Conservation (phyloP, 2,797 vertebrate genomes). For the Lagorchestes hirsutus region DNA sequence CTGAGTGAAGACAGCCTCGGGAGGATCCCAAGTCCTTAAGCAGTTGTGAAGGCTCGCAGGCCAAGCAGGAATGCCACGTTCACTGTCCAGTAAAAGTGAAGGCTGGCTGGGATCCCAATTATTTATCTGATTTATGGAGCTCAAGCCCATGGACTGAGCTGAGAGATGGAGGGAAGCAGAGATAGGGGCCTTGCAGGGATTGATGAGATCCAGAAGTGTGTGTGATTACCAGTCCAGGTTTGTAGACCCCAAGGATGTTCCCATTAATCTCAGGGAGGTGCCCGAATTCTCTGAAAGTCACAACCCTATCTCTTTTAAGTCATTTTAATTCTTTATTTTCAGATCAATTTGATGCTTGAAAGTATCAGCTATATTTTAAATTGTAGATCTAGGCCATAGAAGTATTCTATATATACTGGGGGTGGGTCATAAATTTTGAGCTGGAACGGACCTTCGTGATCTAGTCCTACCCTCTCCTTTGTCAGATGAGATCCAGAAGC, state of each 20-base stretch:
- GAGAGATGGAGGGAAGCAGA: constrained; percentile 32
- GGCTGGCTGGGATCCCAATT: constrained; percentile 43
- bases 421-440: no score
- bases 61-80: constrained; percentile 36
- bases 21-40: constrained; percentile 16
- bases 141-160: constrained; percentile 15
- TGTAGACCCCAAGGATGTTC: not conserved
- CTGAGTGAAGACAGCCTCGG: not conserved
- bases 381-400: no score
- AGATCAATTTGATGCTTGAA: no score
- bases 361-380: no score
- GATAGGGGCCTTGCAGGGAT: constrained; percentile 44
- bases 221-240: not conserved
- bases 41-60: not conserved
- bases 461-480: no score
- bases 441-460: no score
- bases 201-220: not conserved
- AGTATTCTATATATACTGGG: no score
- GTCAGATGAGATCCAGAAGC: no score
- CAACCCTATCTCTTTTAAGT: not conserved
- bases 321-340: not conserved
- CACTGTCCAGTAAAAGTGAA: constrained; percentile 35
- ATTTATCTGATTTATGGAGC: constrained; percentile 50
- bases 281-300: constrained; percentile 20
- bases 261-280: not conserved